Evolutionary conservation across 53 echinoderm and acorn worm species (phyloP).

Genomic region (Henricia sp.): DNA sequence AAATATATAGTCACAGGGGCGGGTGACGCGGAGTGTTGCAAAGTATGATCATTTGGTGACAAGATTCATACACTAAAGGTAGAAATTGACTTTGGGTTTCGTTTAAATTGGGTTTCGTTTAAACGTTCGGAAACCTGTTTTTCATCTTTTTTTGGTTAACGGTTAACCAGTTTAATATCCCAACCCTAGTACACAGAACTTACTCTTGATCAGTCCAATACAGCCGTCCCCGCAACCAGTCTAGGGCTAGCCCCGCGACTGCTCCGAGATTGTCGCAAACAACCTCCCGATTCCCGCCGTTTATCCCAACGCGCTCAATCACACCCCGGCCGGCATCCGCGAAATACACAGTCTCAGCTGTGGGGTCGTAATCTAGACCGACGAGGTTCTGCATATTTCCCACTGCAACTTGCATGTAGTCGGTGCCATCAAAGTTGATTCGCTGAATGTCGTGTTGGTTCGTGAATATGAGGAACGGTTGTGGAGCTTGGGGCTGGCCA

Average conservation of each 20-base stretch:
- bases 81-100: not conserved
- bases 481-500: conserved; percentile 37
- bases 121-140: not conserved
- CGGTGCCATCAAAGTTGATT: conserved; percentile 89
- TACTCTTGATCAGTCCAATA: conserved; percentile 95
- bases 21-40: too few species aligned
- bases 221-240: conserved; percentile 87
- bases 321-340: conserved; percentile 78
- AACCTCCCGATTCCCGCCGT: conserved; percentile 65
- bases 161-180: not conserved
- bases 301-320: conserved; percentile 78
- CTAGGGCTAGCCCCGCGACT: conserved; percentile 84
- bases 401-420: conserved; percentile 70
- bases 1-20: too few species aligned
- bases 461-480: conserved; percentile 83
- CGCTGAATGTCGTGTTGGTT: conserved; percentile 85
- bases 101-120: too few species aligned
- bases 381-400: conserved; percentile 68
- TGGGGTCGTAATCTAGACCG: conserved; percentile 82
- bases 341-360: conserved; percentile 77
- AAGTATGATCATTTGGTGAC: too few species aligned
- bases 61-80: too few species aligned
- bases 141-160: not conserved
- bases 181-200: conserved; percentile 5
- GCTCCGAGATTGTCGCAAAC: conserved; percentile 64